Evolutionary conservation across 1,140 invertebrate genomes (phyloP).

Genomic region (Spodoptera frugiperda): DNA sequence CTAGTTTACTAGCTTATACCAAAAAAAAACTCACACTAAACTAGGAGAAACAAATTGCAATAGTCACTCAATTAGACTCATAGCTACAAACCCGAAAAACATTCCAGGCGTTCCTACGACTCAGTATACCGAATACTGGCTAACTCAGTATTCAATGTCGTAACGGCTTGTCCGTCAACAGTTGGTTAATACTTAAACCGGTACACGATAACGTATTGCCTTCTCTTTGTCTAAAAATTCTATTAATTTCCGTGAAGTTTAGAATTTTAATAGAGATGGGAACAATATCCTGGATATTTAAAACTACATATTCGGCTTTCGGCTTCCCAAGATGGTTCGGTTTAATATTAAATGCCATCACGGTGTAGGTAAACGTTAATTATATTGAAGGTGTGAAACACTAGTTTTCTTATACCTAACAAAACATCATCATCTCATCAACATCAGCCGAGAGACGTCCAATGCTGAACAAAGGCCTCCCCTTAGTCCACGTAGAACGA

Average conservation of each 20-base stretch:
- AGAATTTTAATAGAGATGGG: background rate
- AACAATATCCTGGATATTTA: background rate
- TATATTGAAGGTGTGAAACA: no score
- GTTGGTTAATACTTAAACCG: slow-evolving; percentile 6
- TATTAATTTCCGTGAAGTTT: slow-evolving; percentile 18
- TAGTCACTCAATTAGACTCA: slow-evolving; percentile 2
- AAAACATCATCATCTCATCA: no score
- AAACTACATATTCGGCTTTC: background rate
- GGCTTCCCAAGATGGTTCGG: no score
- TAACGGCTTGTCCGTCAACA: background rate
- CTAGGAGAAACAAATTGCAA: background rate
- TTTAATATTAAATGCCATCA: no score
- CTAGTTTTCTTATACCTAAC: no score
- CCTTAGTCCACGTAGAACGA: no score
- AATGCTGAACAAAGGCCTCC: no score
- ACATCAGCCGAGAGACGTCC: no score
- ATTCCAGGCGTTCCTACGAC: slow-evolving; percentile 8
- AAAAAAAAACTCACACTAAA: no score
- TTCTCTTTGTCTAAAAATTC: slow-evolving; percentile 15
- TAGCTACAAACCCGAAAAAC: background rate
- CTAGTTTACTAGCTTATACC: no score
- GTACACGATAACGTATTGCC: slow-evolving; percentile 2
- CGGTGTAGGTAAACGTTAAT: no score
- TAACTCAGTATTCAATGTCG: background rate
- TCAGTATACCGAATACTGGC: no score